Evolutionary conservation across 1,140 invertebrate species (phyloP), one percentile per base, ranked within the genome.

Genomic region (Bombus balteatus): DNA sequence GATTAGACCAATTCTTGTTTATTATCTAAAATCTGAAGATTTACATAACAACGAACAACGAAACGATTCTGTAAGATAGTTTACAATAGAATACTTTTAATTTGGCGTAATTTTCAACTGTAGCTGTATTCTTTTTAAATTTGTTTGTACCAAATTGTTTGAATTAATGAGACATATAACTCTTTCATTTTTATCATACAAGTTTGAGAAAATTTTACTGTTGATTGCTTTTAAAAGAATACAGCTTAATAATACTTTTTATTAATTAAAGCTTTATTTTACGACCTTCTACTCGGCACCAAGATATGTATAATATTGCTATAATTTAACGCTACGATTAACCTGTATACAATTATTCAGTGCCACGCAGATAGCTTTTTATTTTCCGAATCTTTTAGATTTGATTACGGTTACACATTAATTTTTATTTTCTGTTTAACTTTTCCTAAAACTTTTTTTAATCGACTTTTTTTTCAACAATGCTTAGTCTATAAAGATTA

Each of bases 231-330:
- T 53, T 9, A 53, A 65, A 77, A 83, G 76, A 85, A 80, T 80
- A 85, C 68, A 85, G 83, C 68, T 80, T 37, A 62, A 32, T 80
- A 85, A 85, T 85, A 57, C 18, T 85, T 66, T 53, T 34, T 43
- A n/a, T 53, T 28, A 39, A 59, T 87, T 87, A 73, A 53, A 53
- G n/a, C 47, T 71, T 66, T 43, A 87, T 74, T 62, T 83, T 59
- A 62, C 28, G 41, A 83, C 37, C 10, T 62, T 80, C 65, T 90
- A 88, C 80, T 90, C 71, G 65, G 72, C 57, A 90, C 77, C 65
- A 34, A 70, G 90, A 91, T 91, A 91, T 91, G 90, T 91, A 83
- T 82, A 47, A 84, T 88, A 91, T 91, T 91, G 89, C 89, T 90
- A 90, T 71, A 79, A 90, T 81, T 81, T 77, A 79, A 88, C 65